phyloP scores from a whole-genome alignment of 1,140 invertebrate species.

The Brachionus plicatilis region DNA sequence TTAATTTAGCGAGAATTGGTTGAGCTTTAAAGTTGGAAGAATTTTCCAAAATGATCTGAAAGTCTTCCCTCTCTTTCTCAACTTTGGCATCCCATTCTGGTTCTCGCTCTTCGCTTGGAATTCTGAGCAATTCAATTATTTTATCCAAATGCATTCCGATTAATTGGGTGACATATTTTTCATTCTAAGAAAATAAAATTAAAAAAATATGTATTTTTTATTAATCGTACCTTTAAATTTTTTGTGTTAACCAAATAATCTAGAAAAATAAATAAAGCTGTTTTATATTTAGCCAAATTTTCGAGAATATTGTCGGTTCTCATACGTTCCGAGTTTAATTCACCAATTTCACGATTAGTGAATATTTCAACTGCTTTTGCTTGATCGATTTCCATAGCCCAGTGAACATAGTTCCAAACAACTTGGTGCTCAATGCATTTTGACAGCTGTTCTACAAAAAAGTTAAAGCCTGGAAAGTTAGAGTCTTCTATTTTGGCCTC shows the following conservation, averaged over 20 bases:
- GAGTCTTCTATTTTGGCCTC: neutral
- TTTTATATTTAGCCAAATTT: slow-evolving; percentile 17
- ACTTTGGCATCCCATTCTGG: neutral
- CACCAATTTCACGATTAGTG: neutral
- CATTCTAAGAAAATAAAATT: neutral
- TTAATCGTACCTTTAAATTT: neutral
- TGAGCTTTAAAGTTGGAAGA: slow-evolving; percentile 3
- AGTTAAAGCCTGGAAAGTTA: slow-evolving; percentile 18
- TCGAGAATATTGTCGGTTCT: neutral
- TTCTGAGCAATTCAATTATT: slow-evolving; percentile 1
- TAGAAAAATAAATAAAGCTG: neutral
- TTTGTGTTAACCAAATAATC: slow-evolving; percentile 13
- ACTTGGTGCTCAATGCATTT: neutral
- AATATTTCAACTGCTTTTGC: slow-evolving; percentile 30
- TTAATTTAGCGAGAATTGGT: neutral
- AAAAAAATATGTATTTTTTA: neutral
- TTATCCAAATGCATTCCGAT: slow-evolving; percentile 27
- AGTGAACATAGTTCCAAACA: slow-evolving; percentile 26
- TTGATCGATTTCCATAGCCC: slow-evolving; percentile 20
- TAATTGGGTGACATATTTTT: slow-evolving; percentile 22
- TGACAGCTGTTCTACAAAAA: neutral
- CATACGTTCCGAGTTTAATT: slow-evolving; percentile 23
- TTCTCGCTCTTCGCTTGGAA: neutral
- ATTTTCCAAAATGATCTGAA: neutral
- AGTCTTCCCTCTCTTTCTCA: neutral